Evolutionary conservation across 2,888 invertebrate species (phyloP).

Genomic region (Cephus pulcher): DNA sequence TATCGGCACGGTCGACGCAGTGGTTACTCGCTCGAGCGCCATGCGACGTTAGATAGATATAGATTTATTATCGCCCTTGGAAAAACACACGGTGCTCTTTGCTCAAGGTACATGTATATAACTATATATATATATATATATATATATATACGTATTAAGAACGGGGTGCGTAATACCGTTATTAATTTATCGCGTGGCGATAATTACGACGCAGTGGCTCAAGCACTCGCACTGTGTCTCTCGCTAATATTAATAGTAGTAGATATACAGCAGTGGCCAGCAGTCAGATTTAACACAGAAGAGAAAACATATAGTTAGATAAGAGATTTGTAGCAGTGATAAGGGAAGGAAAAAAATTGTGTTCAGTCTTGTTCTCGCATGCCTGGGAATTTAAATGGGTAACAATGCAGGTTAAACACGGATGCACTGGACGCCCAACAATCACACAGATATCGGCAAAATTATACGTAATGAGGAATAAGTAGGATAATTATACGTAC

Average conservation of each 20-base stretch:
- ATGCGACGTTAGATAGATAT: conserved; percentile 1
- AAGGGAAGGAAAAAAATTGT: not conserved
- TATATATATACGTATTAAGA: not conserved
- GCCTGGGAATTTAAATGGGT: not conserved
- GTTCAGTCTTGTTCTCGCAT: not conserved
- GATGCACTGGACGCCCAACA: not conserved
- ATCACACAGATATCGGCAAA: conserved; percentile 17
- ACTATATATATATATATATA: too few species aligned
- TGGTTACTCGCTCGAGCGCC: not conserved
- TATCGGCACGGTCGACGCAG: not conserved
- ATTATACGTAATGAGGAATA: conserved; percentile 21
- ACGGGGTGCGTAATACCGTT: not conserved
- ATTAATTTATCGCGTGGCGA: not conserved
- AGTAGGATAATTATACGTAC: conserved; percentile 16
- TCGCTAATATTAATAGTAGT: not conserved
- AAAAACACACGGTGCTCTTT: not conserved
- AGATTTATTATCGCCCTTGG: conserved; percentile 3
- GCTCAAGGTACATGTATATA: not conserved
- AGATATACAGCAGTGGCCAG: not conserved
- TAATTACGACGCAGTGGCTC: not conserved
- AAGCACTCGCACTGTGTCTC: not conserved
- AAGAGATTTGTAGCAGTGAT: not conserved
- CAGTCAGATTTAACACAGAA: not conserved
- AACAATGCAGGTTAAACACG: not conserved
- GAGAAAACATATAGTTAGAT: not conserved